Conservation (phyloP, 2,113 vertebrate species). For the Corythornis madagascariensis region DNA sequence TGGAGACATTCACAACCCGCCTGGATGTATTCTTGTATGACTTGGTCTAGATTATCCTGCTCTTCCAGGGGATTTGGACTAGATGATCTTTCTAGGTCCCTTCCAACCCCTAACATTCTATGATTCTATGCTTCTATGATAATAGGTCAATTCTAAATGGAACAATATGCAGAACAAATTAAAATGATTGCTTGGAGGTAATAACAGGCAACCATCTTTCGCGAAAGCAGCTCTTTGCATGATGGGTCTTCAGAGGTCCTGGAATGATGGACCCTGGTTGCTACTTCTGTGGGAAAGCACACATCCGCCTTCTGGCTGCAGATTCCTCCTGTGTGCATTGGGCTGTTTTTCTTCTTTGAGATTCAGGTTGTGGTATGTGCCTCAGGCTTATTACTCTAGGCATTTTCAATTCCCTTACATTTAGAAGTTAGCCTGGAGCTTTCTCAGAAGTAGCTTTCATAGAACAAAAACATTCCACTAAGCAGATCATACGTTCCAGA, state of each 20-base stretch:
- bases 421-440: background rate
- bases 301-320: accelerated
- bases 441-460: conserved; percentile 4
- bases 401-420: background rate
- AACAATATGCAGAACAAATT: background rate
- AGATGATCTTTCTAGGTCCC: too few species aligned
- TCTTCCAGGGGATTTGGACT: too few species aligned
- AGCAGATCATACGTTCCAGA: background rate
- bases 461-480: background rate
- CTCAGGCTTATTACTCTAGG: background rate
- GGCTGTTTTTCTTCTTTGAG: conserved; percentile 23
- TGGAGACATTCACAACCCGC: too few species aligned
- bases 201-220: background rate
- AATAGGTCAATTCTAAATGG: background rate
- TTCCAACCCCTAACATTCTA: too few species aligned
- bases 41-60: too few species aligned
- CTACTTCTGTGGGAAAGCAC: background rate
- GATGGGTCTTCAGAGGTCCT: background rate
- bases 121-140: too few species aligned
- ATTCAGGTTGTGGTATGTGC: conserved; percentile 4
- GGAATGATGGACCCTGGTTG: background rate
- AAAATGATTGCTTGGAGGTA: background rate
- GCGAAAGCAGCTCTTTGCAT: background rate
- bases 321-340: conserved; percentile 6
- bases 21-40: too few species aligned